Evolutionary conservation across 2,888 invertebrate genomes (phyloP), one percentile per base, ranked within the genome.

Genomic region (Xestobium rufovillosum): DNA sequence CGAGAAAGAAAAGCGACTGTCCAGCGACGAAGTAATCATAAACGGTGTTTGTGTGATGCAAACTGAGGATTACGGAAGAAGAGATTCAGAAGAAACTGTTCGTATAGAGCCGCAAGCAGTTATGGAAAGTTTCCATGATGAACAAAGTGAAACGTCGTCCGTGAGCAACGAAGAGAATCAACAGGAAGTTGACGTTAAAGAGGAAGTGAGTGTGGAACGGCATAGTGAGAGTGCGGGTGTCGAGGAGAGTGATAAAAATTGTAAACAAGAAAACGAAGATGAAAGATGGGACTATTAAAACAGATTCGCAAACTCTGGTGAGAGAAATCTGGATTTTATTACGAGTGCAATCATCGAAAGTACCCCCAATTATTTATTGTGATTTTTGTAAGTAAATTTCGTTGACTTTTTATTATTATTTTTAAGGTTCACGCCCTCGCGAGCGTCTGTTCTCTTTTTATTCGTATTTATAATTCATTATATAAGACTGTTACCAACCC

Each of bases 11-110:
- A 71, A 72, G 49, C 70, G 72, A 63, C 56, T 69, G 66, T 44
- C 67, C 39, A 70, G 69, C 4, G 83, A 83, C 55, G 88, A 88
- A 59, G 87, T 89, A 14, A 90, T 91, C 56, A 90, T 91, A 53
- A 92, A 92, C 59, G 92, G 92, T 1, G 91, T 92, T 14, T 91
- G 91, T 60, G 90, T 91, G 3, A 87, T 90, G 85, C 79, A 86
- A 51, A 80, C 84, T 39, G 84, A 83, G 49, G 83, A 86, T 60
- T 83, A 83, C 60, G 67, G 67, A 6, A 65, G 66, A 39, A 55
- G 67, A 34, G 69, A 66, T 44, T 56, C 76, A 14, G 80, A 80
- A 61, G 79, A 83, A 57, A 84, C 84, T 3, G 77, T 84, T 37
- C 74, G 80, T 15, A 79, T 83, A 32, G 87, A 87, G 61, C 84